Conservation (phyloP, 2,113 vertebrate species). For the Leuciscus idus region DNA sequence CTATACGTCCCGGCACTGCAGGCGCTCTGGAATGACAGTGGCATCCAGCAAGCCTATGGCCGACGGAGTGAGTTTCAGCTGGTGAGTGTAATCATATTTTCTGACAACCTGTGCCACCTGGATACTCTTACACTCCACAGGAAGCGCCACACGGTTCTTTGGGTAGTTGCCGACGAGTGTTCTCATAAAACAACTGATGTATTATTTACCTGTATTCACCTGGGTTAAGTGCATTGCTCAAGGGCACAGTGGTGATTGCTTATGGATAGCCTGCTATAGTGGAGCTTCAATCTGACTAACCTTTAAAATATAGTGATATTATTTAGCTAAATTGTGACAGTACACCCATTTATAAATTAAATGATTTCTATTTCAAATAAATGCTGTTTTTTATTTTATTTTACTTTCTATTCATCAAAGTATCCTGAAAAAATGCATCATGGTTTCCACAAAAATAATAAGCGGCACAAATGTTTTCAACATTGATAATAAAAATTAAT, state of each 20-base stretch:
- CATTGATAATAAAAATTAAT: too few species aligned
- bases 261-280: neutral
- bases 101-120: constrained; percentile 22
- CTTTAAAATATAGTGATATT: neutral
- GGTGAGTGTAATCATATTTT: constrained; percentile 80
- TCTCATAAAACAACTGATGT: constrained; percentile 19
- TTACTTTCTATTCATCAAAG: too few species aligned
- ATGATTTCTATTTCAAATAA: too few species aligned
- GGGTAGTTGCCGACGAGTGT: neutral
- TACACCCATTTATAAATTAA: too few species aligned
- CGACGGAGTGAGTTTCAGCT: constrained; percentile 94
- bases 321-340: neutral
- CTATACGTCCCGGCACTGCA: constrained; percentile 88
- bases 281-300: neutral
- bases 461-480: too few species aligned
- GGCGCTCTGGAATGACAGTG: constrained; percentile 86
- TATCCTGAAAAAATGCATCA: too few species aligned
- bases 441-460: too few species aligned
- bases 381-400: too few species aligned
- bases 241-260: neutral
- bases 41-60: constrained; percentile 88
- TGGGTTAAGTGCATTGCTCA: neutral
- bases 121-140: neutral
- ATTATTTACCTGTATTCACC: neutral
- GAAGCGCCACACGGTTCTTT: neutral